A percentile compares a stretch with the other conserved stretches of the same genome.
Evolutionary conservation across 2,797 vertebrate species (phyloP).

Genomic region (Orestias chungarensis): DNA sequence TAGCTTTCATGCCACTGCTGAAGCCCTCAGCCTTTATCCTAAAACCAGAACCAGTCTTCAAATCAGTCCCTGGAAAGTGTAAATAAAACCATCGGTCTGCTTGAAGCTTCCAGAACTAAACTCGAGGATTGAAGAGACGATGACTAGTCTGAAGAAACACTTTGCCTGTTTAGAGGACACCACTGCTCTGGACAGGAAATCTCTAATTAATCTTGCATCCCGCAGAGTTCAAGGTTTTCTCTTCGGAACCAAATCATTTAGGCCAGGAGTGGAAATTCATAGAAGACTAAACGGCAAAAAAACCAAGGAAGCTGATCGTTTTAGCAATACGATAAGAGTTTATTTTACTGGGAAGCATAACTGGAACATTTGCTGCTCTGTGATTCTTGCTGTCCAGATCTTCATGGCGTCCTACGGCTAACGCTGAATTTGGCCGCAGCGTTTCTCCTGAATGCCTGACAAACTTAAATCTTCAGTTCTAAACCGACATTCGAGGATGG

Average conservation of each 20-base stretch:
- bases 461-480: no score
- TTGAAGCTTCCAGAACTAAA: slow-evolving; percentile 23
- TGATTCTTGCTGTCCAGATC: no score
- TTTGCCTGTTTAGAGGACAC: slow-evolving; percentile 35
- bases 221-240: slow-evolving; percentile 34
- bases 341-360: not conserved
- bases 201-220: no score
- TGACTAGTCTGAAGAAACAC: slow-evolving; percentile 15
- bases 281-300: no score
- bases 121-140: slow-evolving; percentile 22
- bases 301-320: not conserved
- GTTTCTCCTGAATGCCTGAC: no score
- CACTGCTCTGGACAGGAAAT: no score
- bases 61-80: slow-evolving; percentile 2
- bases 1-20: slow-evolving; percentile 23
- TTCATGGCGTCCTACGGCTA: no score
- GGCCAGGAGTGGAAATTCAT: no score
- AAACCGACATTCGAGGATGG: no score
- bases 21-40: slow-evolving; percentile 10
- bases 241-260: slow-evolving; percentile 4
- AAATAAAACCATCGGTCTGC: not conserved
- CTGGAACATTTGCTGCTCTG: no score
- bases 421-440: no score
- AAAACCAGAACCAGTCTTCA: slow-evolving; percentile 16
- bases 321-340: not conserved